Percentiles rank a stretch among this genome's conserved stretches.
Conservation (phyloP, 2,113 vertebrate species). For the Catharus bicknelli region DNA sequence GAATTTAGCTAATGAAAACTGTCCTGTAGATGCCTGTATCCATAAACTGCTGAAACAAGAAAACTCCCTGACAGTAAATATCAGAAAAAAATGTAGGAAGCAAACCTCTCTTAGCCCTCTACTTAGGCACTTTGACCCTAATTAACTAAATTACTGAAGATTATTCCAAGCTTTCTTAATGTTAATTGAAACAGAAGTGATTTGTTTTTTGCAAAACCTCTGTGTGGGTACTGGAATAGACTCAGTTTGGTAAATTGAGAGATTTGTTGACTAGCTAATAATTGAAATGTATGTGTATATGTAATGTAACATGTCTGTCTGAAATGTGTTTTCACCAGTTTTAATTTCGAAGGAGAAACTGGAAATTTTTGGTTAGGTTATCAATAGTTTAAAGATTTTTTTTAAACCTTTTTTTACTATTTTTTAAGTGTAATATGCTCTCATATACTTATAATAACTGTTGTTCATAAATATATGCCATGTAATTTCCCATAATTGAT, state of each 20-base stretch:
- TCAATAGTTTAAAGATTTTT: neutral
- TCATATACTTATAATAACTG: neutral
- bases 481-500: neutral
- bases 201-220: neutral
- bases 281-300: neutral
- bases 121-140: neutral
- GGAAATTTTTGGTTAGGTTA: neutral
- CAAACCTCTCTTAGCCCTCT: neutral
- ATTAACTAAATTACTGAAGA: neutral
- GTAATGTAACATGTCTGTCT: neutral
- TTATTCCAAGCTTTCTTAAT: neutral
- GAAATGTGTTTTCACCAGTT: neutral
- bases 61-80: neutral
- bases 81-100: slow-evolving; percentile 13
- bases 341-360: neutral
- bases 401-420: neutral
- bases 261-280: neutral
- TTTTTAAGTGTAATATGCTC: neutral
- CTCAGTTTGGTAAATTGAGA: neutral
- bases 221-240: neutral
- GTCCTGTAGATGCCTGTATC: neutral
- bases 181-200: neutral
- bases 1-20: slow-evolving; percentile 36
- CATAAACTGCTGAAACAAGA: slow-evolving; percentile 14
- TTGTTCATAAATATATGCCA: neutral